Evolutionary conservation across 1,140 invertebrate genomes (phyloP).

Genomic region (Luehdorfia chinensis): DNA sequence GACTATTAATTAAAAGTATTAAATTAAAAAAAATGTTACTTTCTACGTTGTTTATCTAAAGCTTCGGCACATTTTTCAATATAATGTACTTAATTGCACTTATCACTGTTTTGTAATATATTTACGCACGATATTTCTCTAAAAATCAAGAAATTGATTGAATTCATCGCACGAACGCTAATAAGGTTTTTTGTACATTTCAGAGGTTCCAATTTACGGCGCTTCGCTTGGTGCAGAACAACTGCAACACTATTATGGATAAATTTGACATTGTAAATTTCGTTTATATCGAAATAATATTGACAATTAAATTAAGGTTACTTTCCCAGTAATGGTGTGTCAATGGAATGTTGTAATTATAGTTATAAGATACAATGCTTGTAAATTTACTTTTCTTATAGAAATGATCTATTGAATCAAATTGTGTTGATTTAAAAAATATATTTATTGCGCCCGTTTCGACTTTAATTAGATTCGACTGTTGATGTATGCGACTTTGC

Average conservation of each 20-base stretch:
- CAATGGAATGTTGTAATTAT: conserved; percentile 13
- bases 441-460: too few relatives aligned
- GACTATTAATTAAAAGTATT: too few relatives aligned
- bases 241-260: conserved; percentile 43
- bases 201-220: conserved; percentile 27
- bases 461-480: too few relatives aligned
- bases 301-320: not conserved
- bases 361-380: conserved; percentile 2
- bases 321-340: not conserved
- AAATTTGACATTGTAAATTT: conserved; percentile 11
- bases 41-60: too few relatives aligned
- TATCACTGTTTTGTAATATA: not conserved
- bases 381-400: conserved; percentile 3
- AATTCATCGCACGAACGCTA: too few relatives aligned
- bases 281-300: not conserved
- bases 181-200: conserved; percentile 19
- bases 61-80: too few relatives aligned
- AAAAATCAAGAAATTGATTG: too few relatives aligned
- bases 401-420: too few relatives aligned
- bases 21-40: too few relatives aligned
- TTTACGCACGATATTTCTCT: too few relatives aligned
- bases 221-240: conserved; percentile 40
- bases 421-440: too few relatives aligned
- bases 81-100: not conserved
- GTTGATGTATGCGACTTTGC: too few relatives aligned